Evolutionary conservation across 2,888 invertebrate genomes (phyloP), one percentile per base, ranked within the genome.

Genomic region (Drosophila niveifrons): DNA sequence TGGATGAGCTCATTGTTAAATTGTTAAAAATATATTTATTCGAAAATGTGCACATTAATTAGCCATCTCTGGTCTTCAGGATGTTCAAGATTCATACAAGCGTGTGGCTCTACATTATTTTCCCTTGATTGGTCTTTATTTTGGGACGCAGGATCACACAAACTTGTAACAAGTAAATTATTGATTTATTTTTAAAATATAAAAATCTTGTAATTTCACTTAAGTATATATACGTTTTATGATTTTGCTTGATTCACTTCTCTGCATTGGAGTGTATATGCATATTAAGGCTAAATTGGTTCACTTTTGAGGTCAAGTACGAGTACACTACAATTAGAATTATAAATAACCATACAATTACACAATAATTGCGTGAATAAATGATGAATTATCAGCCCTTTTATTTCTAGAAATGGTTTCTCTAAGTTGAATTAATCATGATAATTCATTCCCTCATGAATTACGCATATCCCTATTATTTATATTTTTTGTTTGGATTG

Each of bases 1-100:
- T 36, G 65, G 77, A 82, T 88, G 88, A 82, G 77, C 82, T 85
- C 82, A 88, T 71, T 79, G 71, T 66, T 57, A 66, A 71, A 74
- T 75, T 71, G 66, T 47, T 65, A 66, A 72, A 75, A 68, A 52
- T 70, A 44, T 69, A 47, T 67, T 41, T 41, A 52, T 41, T 28
- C 58, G 29, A 43, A 55, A 76, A 62, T 72, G 78, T 61, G 13
- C 39, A 53, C 68, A 63, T 85, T 87, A 79, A 77, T 87, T 87
- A 76, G 65, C 63, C 18, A 41, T 46, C 23, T 29, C 13, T 15
- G 50, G 61, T 57, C 72, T 50, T 15, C 39, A 39, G 13, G 39
- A 53, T 36, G 31, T 13, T 13, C 8, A 57, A 44, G 70, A 51
- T 64, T 15, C 18, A 18, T 11, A 17, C 11, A 18, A 61, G 23